Percentiles rank a stretch among this genome's conserved stretches.
These are phyloP conservation scores for Hypotaenidia okinawae DNA, from an alignment of 2,797 vertebrate species.

Conservation along the genomic window DNA sequence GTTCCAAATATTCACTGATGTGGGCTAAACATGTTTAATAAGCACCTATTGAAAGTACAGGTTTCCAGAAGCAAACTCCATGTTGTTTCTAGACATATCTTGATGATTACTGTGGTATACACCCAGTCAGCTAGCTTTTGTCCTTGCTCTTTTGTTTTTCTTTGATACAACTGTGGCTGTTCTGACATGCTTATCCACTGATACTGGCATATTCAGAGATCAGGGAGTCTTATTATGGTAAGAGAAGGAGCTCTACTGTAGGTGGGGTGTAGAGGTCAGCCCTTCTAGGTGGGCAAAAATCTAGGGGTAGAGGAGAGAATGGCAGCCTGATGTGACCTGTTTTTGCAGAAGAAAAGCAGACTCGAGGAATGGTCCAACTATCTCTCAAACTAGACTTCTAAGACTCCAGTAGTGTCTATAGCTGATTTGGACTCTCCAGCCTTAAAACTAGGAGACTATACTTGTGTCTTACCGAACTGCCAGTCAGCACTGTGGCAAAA, in stretches of 20 bases:
- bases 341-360: not conserved
- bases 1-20: slow-evolving; percentile 58
- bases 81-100: not conserved
- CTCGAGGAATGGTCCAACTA: not conserved
- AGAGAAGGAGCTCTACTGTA: not conserved
- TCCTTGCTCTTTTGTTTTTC: not conserved
- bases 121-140: not conserved
- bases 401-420: not conserved
- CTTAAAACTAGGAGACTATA: not conserved
- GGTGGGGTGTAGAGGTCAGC: not conserved
- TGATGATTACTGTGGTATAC: not conserved
- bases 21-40: slow-evolving; percentile 35
- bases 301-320: not conserved
- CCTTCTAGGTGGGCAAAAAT: not conserved
- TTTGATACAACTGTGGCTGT: not conserved
- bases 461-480: not conserved
- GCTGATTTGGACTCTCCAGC: not conserved
- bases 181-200: not conserved
- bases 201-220: not conserved
- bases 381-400: not conserved
- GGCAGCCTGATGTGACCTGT: not conserved
- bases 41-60: not conserved
- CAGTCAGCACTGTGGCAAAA: not conserved
- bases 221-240: not conserved
- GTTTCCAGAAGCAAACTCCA: not conserved